phyloP scores from a whole-genome alignment of 1,140 invertebrate species.

The Brachionus paranguensis region DNA sequence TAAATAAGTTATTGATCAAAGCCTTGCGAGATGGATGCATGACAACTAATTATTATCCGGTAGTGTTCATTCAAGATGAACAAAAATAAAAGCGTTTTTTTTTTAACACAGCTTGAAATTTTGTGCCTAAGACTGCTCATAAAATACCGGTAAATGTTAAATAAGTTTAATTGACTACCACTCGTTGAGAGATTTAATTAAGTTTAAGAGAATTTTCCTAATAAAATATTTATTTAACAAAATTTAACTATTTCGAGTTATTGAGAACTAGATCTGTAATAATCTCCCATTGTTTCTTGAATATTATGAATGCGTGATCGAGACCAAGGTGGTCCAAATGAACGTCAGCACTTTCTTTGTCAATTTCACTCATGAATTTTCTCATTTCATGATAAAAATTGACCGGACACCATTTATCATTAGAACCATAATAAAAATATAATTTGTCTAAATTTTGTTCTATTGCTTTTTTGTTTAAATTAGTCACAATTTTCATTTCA shows the following conservation, averaged over 20 bases:
- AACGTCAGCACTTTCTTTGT: slow-evolving; percentile 61
- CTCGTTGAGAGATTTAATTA: background rate
- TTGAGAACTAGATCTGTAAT: background rate
- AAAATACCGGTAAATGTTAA: background rate
- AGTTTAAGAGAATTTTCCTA: background rate
- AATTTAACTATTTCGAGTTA: background rate
- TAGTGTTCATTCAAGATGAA: background rate
- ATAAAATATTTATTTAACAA: background rate
- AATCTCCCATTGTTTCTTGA: slow-evolving; percentile 22
- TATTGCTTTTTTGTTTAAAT: slow-evolving; percentile 51
- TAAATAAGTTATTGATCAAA: background rate
- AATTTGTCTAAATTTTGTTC: too few relatives aligned
- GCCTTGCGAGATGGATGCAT: background rate
- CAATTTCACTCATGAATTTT: slow-evolving; percentile 46
- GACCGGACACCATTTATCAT: slow-evolving; percentile 69
- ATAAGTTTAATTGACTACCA: background rate
- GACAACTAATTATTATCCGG: background rate
- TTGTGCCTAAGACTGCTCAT: background rate
- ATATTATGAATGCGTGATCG: slow-evolving; percentile 68
- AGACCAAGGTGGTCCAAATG: slow-evolving; percentile 63
- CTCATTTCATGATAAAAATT: slow-evolving; percentile 62
- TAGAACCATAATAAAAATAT: slow-evolving; percentile 69
- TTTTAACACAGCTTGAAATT: background rate
- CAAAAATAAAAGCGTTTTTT: background rate
- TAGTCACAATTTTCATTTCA: slow-evolving; percentile 54